Percentiles rank a stretch among this genome's conserved stretches.
phyloP scores from a whole-genome alignment of 2,113 vertebrate genomes.

The Cricetomys ansorgei region DNA sequence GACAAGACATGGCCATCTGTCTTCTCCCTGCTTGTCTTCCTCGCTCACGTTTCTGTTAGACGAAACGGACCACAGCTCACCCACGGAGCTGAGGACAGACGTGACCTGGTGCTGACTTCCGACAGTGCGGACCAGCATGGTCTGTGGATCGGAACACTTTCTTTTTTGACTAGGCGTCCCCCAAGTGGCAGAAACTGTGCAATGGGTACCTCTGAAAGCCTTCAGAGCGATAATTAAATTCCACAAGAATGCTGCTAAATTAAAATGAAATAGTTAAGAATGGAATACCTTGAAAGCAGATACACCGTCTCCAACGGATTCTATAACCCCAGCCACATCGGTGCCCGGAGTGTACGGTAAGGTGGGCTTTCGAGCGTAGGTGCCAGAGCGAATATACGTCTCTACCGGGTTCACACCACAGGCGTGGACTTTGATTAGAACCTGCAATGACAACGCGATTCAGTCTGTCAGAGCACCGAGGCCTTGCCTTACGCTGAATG shows the following conservation, averaged over 20 bases:
- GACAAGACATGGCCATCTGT: not conserved
- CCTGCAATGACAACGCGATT: constrained; percentile 83
- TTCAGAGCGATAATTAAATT: not conserved
- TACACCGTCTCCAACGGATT: constrained; percentile 89
- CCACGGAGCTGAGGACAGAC: not conserved
- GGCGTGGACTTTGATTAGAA: constrained; percentile 92
- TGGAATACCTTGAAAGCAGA: constrained; percentile 90
- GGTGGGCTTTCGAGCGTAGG: constrained; percentile 83
- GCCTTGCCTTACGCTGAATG: not conserved
- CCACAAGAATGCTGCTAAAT: not conserved
- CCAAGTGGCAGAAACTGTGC: constrained; percentile 64
- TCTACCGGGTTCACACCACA: constrained; percentile 97
- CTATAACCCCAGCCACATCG: constrained; percentile 92
- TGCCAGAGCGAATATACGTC: constrained; percentile 94
- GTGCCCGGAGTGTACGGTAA: constrained; percentile 94
- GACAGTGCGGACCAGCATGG: not conserved
- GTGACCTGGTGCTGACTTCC: not conserved
- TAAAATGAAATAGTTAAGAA: constrained; percentile 44
- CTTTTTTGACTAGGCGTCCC: constrained; percentile 65
- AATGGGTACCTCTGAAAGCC: constrained; percentile 18
- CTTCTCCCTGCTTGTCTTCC: constrained; percentile 26
- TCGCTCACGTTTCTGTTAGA: constrained; percentile 17
- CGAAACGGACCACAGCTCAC: not conserved
- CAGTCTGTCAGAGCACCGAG: not conserved
- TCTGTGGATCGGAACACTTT: not conserved